These are phyloP conservation scores for Coreoperca whiteheadi DNA, from an alignment of 2,113 vertebrate genomes.

Conservation along the genomic window DNA sequence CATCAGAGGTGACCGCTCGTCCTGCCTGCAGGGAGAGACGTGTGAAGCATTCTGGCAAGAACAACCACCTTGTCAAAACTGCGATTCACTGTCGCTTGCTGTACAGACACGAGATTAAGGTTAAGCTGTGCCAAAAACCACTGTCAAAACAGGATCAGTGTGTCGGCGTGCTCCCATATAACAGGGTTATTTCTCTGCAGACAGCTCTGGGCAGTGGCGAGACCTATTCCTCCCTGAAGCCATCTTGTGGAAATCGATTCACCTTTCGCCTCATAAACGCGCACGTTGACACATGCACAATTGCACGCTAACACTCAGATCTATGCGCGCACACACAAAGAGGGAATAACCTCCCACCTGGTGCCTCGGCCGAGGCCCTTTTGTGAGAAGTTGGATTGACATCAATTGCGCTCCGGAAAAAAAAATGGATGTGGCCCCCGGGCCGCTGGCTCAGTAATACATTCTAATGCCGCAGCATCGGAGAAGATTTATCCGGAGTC, in stretches of 20 bases:
- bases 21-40: constrained; percentile 25
- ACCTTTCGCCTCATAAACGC: constrained; percentile 60
- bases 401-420: constrained; percentile 76
- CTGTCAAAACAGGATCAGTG: constrained; percentile 71
- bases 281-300: constrained; percentile 36
- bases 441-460: constrained; percentile 71
- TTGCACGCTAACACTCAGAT: constrained; percentile 32
- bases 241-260: constrained; percentile 71
- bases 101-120: constrained; percentile 73
- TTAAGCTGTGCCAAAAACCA: constrained; percentile 73
- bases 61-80: constrained; percentile 58
- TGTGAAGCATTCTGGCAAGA: constrained; percentile 47
- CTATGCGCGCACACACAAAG: constrained; percentile 18
- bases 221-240: constrained; percentile 60
- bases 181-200: constrained; percentile 65
- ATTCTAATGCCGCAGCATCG: constrained; percentile 66
- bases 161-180: constrained; percentile 43
- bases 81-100: constrained; percentile 45
- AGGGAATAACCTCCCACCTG: constrained; percentile 58
- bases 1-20: constrained; percentile 54
- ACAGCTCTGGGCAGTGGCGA: constrained; percentile 57
- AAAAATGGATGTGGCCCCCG: constrained; percentile 77
- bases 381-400: constrained; percentile 70
- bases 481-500: constrained; percentile 77
- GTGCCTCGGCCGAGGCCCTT: constrained; percentile 56